Conservation (phyloP, 2,113 vertebrate genomes). For the Grallaria varia region DNA sequence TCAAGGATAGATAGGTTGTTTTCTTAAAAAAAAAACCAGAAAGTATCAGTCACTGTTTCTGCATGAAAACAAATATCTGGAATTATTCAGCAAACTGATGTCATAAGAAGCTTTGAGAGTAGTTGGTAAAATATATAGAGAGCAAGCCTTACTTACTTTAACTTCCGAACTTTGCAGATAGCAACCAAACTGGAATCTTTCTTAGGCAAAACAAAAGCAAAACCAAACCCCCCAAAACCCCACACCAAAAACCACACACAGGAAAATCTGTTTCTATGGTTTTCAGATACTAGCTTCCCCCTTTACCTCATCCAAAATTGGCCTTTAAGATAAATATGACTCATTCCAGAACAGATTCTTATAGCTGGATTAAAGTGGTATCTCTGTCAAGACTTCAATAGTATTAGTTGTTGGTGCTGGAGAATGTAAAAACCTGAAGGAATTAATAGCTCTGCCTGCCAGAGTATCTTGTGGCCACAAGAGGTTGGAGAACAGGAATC, state of each 20-base stretch:
- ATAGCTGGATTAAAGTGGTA: constrained; percentile 59
- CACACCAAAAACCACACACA: neutral
- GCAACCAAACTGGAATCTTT: neutral
- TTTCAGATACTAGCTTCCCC: constrained; percentile 26
- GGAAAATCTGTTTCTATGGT: constrained; percentile 28
- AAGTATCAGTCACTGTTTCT: neutral
- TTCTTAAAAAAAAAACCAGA: neutral
- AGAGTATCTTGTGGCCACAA: constrained; percentile 26
- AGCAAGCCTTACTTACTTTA: neutral
- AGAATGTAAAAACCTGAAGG: constrained; percentile 50
- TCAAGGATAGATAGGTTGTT: neutral
- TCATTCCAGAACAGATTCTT: constrained; percentile 54
- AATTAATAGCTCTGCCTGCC: constrained; percentile 37
- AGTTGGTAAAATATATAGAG: neutral
- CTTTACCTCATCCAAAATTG: neutral
- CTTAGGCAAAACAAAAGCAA: neutral
- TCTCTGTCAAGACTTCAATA: constrained; percentile 35
- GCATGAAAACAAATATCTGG: neutral
- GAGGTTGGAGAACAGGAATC: neutral
- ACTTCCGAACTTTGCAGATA: neutral
- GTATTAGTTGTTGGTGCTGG: constrained; percentile 51
- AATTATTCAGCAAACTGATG: neutral
- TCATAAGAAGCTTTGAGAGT: neutral
- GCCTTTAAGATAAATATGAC: constrained; percentile 63
- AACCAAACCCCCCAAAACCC: neutral